Conservation (phyloP, 2,888 invertebrate genomes). For the Eumerus sabulonum region DNA sequence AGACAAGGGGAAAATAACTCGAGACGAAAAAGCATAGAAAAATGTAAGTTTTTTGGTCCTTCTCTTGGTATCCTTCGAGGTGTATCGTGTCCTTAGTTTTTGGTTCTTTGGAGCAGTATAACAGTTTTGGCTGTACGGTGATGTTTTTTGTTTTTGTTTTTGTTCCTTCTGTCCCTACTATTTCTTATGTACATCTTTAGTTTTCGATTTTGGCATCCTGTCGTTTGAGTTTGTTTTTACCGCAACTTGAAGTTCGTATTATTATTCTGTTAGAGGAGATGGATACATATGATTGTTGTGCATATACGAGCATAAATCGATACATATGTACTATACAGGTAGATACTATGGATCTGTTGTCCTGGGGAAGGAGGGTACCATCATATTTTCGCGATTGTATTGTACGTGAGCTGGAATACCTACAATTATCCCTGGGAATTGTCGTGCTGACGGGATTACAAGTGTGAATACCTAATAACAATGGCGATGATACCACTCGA, state of each 20-base stretch:
- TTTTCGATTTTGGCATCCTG: too few relatives aligned
- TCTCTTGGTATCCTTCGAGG: slow-evolving; percentile 2
- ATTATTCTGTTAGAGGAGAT: slow-evolving; percentile 35
- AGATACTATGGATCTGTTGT: too few relatives aligned
- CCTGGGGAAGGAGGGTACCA: not conserved
- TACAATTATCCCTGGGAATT: slow-evolving; percentile 45
- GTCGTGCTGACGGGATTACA: slow-evolving; percentile 43
- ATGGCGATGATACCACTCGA: slow-evolving; percentile 18
- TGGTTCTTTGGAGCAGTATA: slow-evolving; percentile 25
- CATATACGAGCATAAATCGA: slow-evolving; percentile 11
- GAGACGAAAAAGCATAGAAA: slow-evolving; percentile 5
- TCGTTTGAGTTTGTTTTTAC: slow-evolving; percentile 47
- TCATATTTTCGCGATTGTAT: slow-evolving; percentile 22
- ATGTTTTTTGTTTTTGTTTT: slow-evolving; percentile 14
- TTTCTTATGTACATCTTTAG: too few relatives aligned
- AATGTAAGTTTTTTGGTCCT: slow-evolving; percentile 48
- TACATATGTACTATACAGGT: not conserved
- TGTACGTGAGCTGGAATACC: slow-evolving; percentile 15
- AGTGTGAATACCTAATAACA: too few relatives aligned
- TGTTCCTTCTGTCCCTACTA: slow-evolving; percentile 2
- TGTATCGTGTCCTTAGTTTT: not conserved
- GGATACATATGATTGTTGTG: slow-evolving; percentile 35
- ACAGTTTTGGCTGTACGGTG: slow-evolving; percentile 32
- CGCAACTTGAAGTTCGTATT: slow-evolving; percentile 37
- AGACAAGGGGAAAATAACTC: too few relatives aligned